Evolutionary conservation across 2,888 invertebrate genomes (phyloP).

Genomic region (Yponomeuta cagnagella): DNA sequence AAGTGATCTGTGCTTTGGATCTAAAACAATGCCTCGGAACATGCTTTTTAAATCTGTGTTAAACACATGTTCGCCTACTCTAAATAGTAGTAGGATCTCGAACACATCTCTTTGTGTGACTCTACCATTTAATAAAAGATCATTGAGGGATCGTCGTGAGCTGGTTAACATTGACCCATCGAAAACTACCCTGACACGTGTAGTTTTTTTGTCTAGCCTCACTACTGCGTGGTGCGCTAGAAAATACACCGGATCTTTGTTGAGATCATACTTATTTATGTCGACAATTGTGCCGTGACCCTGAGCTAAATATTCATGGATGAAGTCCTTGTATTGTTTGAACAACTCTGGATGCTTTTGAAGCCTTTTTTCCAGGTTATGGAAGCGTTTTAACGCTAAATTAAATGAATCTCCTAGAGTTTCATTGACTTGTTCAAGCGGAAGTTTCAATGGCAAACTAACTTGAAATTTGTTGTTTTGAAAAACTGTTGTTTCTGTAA

Average conservation of each 20-base stretch:
- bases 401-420: constrained; percentile 23
- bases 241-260: constrained; percentile 19
- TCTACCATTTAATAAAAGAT: constrained; percentile 20
- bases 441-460: constrained; percentile 21
- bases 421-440: constrained; percentile 14
- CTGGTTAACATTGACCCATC: constrained; percentile 20
- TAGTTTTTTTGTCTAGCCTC: constrained; percentile 18
- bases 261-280: constrained; percentile 10
- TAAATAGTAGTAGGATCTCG: constrained; percentile 20
- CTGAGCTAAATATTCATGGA: constrained; percentile 18
- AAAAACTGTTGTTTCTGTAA: constrained; percentile 18
- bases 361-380: constrained; percentile 22
- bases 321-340: constrained; percentile 18
- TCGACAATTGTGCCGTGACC: constrained; percentile 18
- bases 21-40: constrained; percentile 18
- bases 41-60: constrained; percentile 18
- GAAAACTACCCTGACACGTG: constrained; percentile 17
- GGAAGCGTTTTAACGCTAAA: constrained; percentile 22
- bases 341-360: constrained; percentile 16
- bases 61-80: constrained; percentile 16
- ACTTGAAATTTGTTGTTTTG: constrained; percentile 21
- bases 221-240: constrained; percentile 21
- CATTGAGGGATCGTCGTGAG: constrained; percentile 21
- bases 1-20: constrained; percentile 15
- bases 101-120: constrained; percentile 20